Evolutionary conservation across 2,888 invertebrate genomes (phyloP), one percentile per base, ranked within the genome.

Genomic region (Macaria notata): DNA sequence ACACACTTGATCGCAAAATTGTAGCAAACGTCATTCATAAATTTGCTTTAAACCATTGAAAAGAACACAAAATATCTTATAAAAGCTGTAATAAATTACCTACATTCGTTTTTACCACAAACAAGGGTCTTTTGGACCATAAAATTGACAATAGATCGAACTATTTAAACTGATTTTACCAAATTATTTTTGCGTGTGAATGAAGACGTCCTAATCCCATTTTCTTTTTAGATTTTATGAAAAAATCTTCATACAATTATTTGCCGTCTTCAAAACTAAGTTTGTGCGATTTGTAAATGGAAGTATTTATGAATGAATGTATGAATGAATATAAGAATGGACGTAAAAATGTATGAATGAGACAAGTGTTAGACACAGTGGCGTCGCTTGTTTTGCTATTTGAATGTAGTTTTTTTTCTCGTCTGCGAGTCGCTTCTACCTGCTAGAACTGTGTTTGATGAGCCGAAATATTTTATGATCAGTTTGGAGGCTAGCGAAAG

Each of bases 21-120:
- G 63, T 61, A 44, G 54, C 65, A 61, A 54, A 61, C 49, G 33
- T 36, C 54, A 51, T 54, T 47, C 50, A 54, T 33, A 45, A 54
- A 54, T 50, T 47, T 36, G 42, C 44, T 39, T 48, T 9, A 6
- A 29, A 30, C 46, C 55, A 19, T 57, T 59, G 46, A 39, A 56
- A 61, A 59, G 56, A 55, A 42, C 36, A 49, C 33, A 50, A 63
- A 61, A 59, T 62, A 48, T 39, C 46, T 38, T 49, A 61, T 54
- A 67, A 65, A 62, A 66, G 54, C 55, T 62, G 71, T 66, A 71
- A 73, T 79, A 79, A 78, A 79, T 79, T 74, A 76, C 56, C 56
- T 59, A 63, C 69, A 42, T 68, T 67, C 66, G 71, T 67, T 72
- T 70, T 69, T 60, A 73, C 78, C 78, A 69, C 77, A 79, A 77